Base-by-base conservation (phyloP, 2,113 vertebrate genomes). In the Suncus etruscus region DNA sequence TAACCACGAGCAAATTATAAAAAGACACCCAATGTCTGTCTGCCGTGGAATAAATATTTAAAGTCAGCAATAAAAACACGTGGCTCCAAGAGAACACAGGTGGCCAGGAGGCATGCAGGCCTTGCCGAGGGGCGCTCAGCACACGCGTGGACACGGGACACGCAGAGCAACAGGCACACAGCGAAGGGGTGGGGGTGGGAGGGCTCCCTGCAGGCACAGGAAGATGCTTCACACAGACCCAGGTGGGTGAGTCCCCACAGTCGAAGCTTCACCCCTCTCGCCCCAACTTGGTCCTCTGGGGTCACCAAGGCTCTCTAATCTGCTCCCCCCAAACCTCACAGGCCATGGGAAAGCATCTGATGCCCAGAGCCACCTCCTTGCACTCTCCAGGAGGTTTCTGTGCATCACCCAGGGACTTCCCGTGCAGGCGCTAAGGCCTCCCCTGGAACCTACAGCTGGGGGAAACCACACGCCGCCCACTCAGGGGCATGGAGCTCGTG, bases 1-100 rank as follows among this genome's bases (percentile, higher is more conserved):
- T 97, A 95, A 97, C 97, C 97, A 97, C 87, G 96, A 97, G 96
- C 97, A 95, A 96, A 97, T 97, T 97, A 97, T 97, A 95, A 96
- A 97, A 97, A 98, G 97, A 97, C 92, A 96, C 92, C 97, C 95
- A 96, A 97, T 97, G 95, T 96, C 97, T 95, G 95, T 95, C 96
- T 97, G 96, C 95, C 95, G 90, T 97, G 96, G 97, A 97, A 94
- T 96, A 98, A 97, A 97, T 97, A 97, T 96, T 97, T 97, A 95
- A 98, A 98, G 97, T 98, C 97, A 98, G 97, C 98, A 97, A 97
- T 98, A 98, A 98, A 98, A 97, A 97, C 97, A 97, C 95, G 95
- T 97, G 95, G 93, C 97, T 97, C 96, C 97, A 97, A 97, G 97
- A 97, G 96, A 97, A 97, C 96, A 98, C 96, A 96, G 83, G 96